Evolutionary conservation across 1,140 invertebrate genomes (phyloP), one percentile per base, ranked within the genome.

Genomic region (Tetramorium parvispinum): DNA sequence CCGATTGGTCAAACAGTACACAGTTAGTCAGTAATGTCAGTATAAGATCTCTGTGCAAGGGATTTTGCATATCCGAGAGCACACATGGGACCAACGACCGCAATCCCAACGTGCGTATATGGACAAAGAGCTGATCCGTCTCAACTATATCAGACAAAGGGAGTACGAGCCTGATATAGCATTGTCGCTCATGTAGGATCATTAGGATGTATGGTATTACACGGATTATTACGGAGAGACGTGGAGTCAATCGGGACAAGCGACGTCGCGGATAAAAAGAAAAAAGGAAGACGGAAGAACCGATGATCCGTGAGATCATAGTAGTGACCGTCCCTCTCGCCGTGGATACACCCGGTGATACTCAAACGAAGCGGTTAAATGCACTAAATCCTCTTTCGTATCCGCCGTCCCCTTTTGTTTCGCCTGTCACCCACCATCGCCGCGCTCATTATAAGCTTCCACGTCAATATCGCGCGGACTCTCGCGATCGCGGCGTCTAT

Each of bases 351-450:
- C 10, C 51, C 51, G 81, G 76, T 49, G 73, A 88, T 87, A 90
- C 81, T 91, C 87, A 91, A 92, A 91, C 88, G 73, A 89, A 92
- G 85, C 90, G 89, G 53, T 85, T 76, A 53, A 53, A 83, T 66
- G 87, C 89, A 88, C 87, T 91, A 91, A 91, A 86, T 88, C 83
- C 88, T 75, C 82, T 73, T 53, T 70, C 53, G 53, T 40, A 65
- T 51, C 40, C 78, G 51, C 32, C 32, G 49, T 87, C 27, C 46
- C 55, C 63, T 88, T 85, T 88, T 85, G 68, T 89, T 43, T 70
- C n/a, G 81, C 46, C 85, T 66, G 77, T 87, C 73, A 85, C 3
- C 21, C 16, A 27, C 37, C 51, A 16, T 37, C 46, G 21, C 6
- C 76, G 18, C 40, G 61, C 46, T 21, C 43, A 37, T 83, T 83